phyloP scores from a whole-genome alignment of 2,797 vertebrate species.

The Oceanodroma leucorhoa region DNA sequence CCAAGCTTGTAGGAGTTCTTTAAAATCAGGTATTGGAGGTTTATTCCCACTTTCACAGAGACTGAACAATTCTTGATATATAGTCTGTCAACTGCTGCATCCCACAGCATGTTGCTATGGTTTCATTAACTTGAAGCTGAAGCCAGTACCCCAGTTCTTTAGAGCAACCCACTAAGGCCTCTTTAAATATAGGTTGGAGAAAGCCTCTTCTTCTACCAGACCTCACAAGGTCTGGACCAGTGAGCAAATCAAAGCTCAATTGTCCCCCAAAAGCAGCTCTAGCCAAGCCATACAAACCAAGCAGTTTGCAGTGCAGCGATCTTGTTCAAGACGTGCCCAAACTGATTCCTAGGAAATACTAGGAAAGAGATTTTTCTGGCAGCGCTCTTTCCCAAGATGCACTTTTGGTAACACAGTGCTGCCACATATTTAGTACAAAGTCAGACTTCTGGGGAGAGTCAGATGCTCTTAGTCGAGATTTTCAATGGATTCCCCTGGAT shows the following conservation, averaged over 20 bases:
- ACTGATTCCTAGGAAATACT: background rate
- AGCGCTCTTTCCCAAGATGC: background rate
- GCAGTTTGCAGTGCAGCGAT: background rate
- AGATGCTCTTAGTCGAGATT: background rate
- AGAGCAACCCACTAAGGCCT: background rate
- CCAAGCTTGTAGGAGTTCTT: background rate
- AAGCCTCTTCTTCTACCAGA: background rate
- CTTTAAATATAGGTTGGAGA: background rate
- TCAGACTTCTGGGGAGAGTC: background rate
- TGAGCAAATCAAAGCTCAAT: background rate
- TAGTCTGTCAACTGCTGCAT: background rate
- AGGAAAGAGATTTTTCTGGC: background rate
- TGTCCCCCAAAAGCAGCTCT: background rate
- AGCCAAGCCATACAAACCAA: background rate
- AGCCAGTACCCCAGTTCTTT: background rate
- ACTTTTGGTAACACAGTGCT: background rate
- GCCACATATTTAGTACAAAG: background rate
- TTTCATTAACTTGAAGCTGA: conserved; percentile 14
- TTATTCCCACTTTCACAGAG: background rate
- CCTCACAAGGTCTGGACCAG: background rate
- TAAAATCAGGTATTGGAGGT: background rate
- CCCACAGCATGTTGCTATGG: background rate
- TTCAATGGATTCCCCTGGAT: background rate
- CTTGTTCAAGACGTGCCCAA: background rate
- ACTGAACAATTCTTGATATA: background rate